Percentiles rank a stretch among this genome's conserved stretches.
Evolutionary conservation across 2,888 invertebrate genomes (phyloP).

Genomic region (Amphipyra tragopoginis): DNA sequence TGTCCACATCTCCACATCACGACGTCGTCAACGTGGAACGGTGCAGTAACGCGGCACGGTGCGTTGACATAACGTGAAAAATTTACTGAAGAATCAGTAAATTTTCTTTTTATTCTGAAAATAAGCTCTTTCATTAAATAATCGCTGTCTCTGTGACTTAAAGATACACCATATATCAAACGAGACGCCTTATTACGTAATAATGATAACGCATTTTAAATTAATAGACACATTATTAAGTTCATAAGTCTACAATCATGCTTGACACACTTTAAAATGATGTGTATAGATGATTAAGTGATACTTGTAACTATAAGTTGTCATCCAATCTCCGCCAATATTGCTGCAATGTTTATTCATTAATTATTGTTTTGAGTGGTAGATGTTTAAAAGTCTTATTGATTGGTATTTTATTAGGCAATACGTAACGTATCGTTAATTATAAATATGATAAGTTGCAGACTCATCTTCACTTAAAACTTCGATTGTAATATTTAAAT

Average conservation of each 20-base stretch:
- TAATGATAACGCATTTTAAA: conserved; percentile 3
- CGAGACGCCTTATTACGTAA: conserved; percentile 5
- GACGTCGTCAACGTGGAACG: no score
- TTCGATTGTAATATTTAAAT: no score
- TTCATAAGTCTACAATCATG: conserved; percentile 15
- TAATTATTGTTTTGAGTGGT: conserved; percentile 23
- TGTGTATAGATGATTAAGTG: conserved; percentile 21
- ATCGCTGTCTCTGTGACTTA: no score
- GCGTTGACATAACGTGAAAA: no score
- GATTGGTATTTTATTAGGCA: conserved; percentile 27
- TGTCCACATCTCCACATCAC: no score
- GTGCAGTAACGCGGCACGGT: no score
- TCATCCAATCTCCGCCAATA: conserved; percentile 5
- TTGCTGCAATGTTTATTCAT: conserved; percentile 25
- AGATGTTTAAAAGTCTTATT: neutral
- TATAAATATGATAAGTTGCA: neutral
- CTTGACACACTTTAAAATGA: conserved; percentile 29
- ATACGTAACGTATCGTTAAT: conserved; percentile 10
- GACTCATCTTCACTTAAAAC: neutral
- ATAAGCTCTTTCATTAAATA: no score
- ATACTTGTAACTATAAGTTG: neutral
- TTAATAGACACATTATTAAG: conserved; percentile 7
- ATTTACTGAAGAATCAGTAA: no score
- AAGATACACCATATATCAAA: no score
- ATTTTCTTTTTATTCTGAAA: no score